These are phyloP conservation scores for Caiman crocodilus DNA, from an alignment of 2,797 vertebrate species.

Conservation along the genomic window DNA sequence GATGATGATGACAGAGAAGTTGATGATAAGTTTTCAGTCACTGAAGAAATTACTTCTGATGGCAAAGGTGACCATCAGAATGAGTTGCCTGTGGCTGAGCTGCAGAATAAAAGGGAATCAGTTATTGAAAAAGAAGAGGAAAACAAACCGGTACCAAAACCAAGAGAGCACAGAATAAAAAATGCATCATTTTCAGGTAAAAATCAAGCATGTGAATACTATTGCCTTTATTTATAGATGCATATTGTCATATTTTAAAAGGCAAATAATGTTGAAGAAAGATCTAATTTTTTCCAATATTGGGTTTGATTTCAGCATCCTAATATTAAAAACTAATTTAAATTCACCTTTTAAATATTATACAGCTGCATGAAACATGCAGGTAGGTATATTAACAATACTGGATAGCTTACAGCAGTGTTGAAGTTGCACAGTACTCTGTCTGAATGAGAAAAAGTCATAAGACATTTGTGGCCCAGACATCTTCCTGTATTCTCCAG, in stretches of 20 bases:
- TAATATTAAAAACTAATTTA: background rate
- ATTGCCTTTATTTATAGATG: background rate
- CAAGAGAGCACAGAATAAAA: constrained; percentile 61
- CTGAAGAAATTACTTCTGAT: background rate
- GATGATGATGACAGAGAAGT: constrained; percentile 22
- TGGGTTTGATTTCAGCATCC: background rate
- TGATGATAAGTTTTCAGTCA: background rate
- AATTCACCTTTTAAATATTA: background rate
- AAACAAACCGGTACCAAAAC: constrained; percentile 73
- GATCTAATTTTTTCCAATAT: background rate
- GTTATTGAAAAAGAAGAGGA: constrained; percentile 33
- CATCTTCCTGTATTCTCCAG: background rate
- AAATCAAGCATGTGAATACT: background rate
- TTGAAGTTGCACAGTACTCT: background rate
- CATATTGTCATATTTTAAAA: background rate
- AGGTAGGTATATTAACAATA: too few relatives aligned
- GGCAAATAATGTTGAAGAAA: background rate
- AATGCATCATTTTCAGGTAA: constrained; percentile 68
- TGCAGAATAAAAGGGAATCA: constrained; percentile 6
- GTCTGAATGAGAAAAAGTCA: background rate
- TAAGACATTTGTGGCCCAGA: background rate
- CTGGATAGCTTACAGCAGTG: too few relatives aligned
- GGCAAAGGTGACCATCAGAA: background rate
- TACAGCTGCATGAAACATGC: too few relatives aligned
- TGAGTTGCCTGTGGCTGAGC: background rate